Base-by-base conservation (phyloP, 1,140 invertebrate species). In the Mylabris phalerata region DNA sequence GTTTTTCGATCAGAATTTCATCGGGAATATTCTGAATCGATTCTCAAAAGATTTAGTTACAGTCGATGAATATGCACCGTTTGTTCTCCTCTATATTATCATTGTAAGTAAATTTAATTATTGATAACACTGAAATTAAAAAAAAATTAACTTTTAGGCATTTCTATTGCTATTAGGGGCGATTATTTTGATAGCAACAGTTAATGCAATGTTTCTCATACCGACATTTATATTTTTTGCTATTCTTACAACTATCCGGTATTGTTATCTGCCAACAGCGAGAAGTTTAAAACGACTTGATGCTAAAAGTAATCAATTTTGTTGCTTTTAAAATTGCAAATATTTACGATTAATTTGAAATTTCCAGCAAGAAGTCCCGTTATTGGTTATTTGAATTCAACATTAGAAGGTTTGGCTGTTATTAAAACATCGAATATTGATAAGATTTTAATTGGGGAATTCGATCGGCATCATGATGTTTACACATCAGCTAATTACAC, bases 341-440 rank as follows among this genome's bases (percentile, higher is more conserved):
- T 19, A 19, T 19, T 19, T 1, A 19, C 19, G 19, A 19, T 19
- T 19, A 19, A 1, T 19, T 55, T 45, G 41, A 50, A 52, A 51
- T 19, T 59, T 42, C 48, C 46, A 56, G 47, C 41, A n/a, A 71
- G 78, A 60, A 81, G 79, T 65, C 87, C 87, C 3, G 80, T 90
- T 6, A 88, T 86, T 66, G 84, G 85, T 10, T 85, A 88, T 64
- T 70, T 89, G 0, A 84, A 79, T 59, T 78, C 84, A 3, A 80
- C 83, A 1, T 58, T 89, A 4, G 79, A 84, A 67, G 87, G 87
- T 6, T 66, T 89, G 1, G 75, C 80, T 19, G 87, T 84, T 0
- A 85, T 90, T 19, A 71, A 87, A 60, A 82, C 86, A 4, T 84
- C 80, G 57, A 68, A 72, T 9, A 77, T 78, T 6, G 75, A 85